phyloP scores from a whole-genome alignment of 1,140 invertebrate genomes.

The Drosophila willistoni region DNA sequence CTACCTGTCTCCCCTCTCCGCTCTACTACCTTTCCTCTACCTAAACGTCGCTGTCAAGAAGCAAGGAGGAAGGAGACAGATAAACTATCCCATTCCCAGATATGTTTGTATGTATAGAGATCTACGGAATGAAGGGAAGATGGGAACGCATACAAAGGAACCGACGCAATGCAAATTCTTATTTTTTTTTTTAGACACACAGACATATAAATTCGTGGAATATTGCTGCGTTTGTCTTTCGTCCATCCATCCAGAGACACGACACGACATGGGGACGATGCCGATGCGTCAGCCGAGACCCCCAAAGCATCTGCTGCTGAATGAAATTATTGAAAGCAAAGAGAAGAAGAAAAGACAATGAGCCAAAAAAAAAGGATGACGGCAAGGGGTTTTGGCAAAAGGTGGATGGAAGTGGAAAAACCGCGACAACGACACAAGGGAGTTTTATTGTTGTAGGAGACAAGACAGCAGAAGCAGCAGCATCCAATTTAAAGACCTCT shows the following conservation, averaged over 20 bases:
- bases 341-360: constrained; percentile 45
- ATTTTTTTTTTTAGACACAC: not conserved
- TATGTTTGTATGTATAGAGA: not conserved
- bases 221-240: constrained; percentile 31
- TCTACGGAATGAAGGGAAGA: too few species aligned
- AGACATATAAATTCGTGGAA: constrained; percentile 37
- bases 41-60: constrained; percentile 38
- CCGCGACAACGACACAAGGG: constrained; percentile 50
- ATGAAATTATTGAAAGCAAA: constrained; percentile 72
- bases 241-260: not conserved
- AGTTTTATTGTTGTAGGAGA: constrained; percentile 60
- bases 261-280: constrained; percentile 36
- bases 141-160: constrained; percentile 39
- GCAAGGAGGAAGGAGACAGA: constrained; percentile 20
- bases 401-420: constrained; percentile 6
- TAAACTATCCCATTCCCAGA: constrained; percentile 40
- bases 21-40: constrained; percentile 19
- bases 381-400: too few species aligned
- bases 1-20: too few species aligned
- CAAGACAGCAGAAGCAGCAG: constrained; percentile 29
- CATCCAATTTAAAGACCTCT: constrained; percentile 69
- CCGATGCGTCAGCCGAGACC: constrained; percentile 63
- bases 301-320: constrained; percentile 45
- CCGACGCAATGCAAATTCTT: constrained; percentile 51
- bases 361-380: constrained; percentile 22